Percentiles rank a stretch among this genome's conserved stretches.
Conservation (phyloP, 2,797 vertebrate species). For the Pseudopleuronectes americanus region DNA sequence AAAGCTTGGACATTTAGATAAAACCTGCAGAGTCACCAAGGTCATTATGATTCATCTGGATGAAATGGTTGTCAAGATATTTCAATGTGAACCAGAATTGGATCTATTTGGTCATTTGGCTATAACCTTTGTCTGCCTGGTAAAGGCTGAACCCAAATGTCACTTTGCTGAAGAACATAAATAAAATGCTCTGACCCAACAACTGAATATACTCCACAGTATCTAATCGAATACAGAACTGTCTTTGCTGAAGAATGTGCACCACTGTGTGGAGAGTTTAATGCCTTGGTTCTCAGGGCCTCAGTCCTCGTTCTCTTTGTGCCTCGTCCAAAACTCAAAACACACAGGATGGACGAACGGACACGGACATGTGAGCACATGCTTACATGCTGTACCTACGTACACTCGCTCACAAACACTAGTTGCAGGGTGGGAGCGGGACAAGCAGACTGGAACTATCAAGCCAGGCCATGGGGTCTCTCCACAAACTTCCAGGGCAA, state of each 20-base stretch:
- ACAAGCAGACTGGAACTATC: slow-evolving; percentile 77
- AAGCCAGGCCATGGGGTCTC: slow-evolving; percentile 48
- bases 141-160: neutral
- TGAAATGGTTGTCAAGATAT: no score
- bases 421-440: slow-evolving; percentile 6
- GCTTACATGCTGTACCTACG: neutral
- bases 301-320: slow-evolving; percentile 11
- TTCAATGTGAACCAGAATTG: no score
- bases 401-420: neutral
- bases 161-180: neutral
- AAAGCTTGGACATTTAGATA: no score
- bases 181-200: neutral
- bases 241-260: neutral
- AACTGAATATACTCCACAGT: neutral
- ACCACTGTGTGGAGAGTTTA: slow-evolving; percentile 39
- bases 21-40: no score
- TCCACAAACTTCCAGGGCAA: slow-evolving; percentile 62
- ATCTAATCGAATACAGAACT: neutral
- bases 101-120: neutral
- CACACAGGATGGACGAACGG: neutral
- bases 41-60: neutral
- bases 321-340: slow-evolving; percentile 20
- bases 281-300: slow-evolving; percentile 34
- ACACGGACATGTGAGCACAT: neutral
- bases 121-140: no score